A percentile compares a stretch with the other conserved stretches of the same genome.
These are phyloP conservation scores for Anodontia alba DNA, from an alignment of 2,888 invertebrate genomes.

Conservation along the genomic window DNA sequence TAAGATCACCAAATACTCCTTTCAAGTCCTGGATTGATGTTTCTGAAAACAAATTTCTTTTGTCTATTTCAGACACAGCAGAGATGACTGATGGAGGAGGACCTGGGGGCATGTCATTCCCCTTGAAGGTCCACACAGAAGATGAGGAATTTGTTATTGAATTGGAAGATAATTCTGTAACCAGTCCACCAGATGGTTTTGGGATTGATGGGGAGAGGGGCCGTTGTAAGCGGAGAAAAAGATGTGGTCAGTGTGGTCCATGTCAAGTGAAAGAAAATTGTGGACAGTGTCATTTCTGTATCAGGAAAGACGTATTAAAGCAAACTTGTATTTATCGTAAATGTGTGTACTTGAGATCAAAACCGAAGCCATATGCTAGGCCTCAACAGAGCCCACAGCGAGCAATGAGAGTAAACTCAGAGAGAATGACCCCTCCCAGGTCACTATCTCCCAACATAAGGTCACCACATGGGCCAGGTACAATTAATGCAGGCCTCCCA, in stretches of 20 bases:
- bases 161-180: constrained; percentile 46
- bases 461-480: constrained; percentile 29
- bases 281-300: constrained; percentile 79
- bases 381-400: constrained; percentile 36
- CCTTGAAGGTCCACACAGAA: constrained; percentile 68
- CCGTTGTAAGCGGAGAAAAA: constrained; percentile 73
- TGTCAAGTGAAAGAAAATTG: constrained; percentile 81
- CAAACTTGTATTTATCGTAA: constrained; percentile 81
- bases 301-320: constrained; percentile 78
- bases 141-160: constrained; percentile 73
- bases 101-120: constrained; percentile 60
- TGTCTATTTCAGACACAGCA: neutral
- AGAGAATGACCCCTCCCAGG: constrained; percentile 22
- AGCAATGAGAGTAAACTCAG: neutral
- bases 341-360: constrained; percentile 78
- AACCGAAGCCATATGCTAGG: constrained; percentile 69
- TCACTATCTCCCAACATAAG: constrained; percentile 19
- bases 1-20: too few species aligned
- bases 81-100: constrained; percentile 51
- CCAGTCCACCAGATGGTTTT: constrained; percentile 52
- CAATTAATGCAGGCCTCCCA: constrained; percentile 24
- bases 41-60: neutral
- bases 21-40: too few species aligned
- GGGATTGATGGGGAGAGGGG: constrained; percentile 67
- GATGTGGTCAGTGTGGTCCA: constrained; percentile 81